These are phyloP conservation scores for Platanista minor DNA, from an alignment of 2,113 vertebrate species.

Conservation along the genomic window DNA sequence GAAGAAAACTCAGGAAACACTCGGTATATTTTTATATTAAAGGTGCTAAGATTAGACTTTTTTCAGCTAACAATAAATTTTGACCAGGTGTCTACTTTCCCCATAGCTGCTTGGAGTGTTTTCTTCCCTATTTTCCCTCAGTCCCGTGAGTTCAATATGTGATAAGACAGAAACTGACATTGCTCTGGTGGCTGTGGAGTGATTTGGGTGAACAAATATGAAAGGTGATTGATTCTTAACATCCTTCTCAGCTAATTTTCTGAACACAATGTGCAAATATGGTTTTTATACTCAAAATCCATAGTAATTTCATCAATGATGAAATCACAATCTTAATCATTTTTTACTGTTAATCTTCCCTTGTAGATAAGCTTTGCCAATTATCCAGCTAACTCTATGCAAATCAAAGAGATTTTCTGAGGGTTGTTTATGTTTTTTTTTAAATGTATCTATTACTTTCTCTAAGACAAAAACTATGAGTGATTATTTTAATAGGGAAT, in stretches of 20 bases:
- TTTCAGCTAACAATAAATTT: conserved; percentile 10
- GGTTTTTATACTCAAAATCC: conserved; percentile 10
- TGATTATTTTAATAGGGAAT: neutral
- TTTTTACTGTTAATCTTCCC: neutral
- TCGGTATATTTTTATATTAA: conserved; percentile 34
- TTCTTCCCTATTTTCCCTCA: neutral
- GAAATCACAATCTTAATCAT: neutral
- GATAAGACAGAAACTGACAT: neutral
- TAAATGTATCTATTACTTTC: neutral
- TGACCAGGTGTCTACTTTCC: conserved; percentile 23
- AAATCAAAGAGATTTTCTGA: conserved; percentile 41
- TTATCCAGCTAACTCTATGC: conserved; percentile 58
- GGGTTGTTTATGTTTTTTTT: neutral
- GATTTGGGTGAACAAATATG: conserved; percentile 13
- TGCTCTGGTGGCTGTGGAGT: neutral
- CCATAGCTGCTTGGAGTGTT: neutral
- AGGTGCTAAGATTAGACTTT: neutral
- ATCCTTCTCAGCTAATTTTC: conserved; percentile 11
- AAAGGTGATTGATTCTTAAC: neutral
- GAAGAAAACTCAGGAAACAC: neutral
- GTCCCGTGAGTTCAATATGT: neutral
- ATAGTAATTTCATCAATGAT: neutral
- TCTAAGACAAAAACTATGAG: neutral
- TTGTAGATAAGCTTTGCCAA: conserved; percentile 12
- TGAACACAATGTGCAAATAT: neutral